These are phyloP conservation scores for Monopis laevigella DNA, from an alignment of 2,888 invertebrate species.

Conservation along the genomic window DNA sequence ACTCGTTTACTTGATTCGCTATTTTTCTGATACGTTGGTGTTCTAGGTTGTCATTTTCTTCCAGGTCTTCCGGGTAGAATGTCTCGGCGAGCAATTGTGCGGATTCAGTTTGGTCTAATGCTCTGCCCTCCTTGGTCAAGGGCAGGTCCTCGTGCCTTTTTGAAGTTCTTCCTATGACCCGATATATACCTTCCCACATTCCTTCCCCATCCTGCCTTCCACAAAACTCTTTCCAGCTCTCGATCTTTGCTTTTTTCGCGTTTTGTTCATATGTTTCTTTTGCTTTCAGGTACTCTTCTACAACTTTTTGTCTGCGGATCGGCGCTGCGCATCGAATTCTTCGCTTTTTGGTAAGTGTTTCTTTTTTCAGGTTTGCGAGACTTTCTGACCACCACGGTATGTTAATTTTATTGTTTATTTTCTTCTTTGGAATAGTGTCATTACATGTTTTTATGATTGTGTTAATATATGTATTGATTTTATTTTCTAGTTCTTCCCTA, in stretches of 20 bases:
- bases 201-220: neutral
- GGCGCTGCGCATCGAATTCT: constrained; percentile 12
- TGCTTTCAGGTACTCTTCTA: constrained; percentile 13
- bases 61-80: constrained; percentile 3
- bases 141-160: no score
- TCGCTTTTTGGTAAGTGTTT: neutral
- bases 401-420: no score
- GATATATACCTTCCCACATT: constrained; percentile 13
- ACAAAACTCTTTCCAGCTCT: constrained; percentile 14
- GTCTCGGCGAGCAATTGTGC: constrained; percentile 1
- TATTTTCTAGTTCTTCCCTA: no score
- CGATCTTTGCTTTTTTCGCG: constrained; percentile 3
- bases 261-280: constrained; percentile 9
- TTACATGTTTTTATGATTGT: neutral
- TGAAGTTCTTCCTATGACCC: constrained; percentile 8
- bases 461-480: neutral
- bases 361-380: constrained; percentile 1
- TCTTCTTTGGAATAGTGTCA: no score
- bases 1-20: neutral
- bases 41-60: neutral
- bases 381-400: constrained; percentile 14
- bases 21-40: neutral
- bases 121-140: no score
- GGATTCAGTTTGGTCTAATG: no score
- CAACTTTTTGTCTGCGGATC: constrained; percentile 1